Evolutionary conservation across 1,140 invertebrate genomes (phyloP).

Genomic region (Brachionus calyciflorus): DNA sequence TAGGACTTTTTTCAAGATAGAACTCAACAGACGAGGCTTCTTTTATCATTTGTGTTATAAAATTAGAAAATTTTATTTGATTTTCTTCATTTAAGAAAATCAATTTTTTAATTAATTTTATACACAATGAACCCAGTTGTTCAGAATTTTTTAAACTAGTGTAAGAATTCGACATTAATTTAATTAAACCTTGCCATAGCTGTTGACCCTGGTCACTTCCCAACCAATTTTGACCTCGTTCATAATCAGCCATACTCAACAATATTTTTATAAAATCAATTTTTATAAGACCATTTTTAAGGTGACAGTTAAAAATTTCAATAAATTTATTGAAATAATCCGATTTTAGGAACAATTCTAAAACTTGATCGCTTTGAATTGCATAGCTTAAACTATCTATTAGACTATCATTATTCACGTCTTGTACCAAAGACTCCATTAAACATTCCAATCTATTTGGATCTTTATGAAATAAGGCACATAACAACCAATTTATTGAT

Average conservation of each 20-base stretch:
- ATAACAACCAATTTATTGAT: constrained; percentile 27
- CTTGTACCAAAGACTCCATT: not conserved
- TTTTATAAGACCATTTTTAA: not conserved
- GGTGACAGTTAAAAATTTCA: not conserved
- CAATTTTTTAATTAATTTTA: constrained; percentile 9
- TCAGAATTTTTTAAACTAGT: not conserved
- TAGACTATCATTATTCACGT: not conserved
- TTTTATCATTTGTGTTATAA: constrained; percentile 33
- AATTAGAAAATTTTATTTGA: constrained; percentile 4
- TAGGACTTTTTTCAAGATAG: constrained; percentile 47
- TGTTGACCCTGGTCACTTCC: not conserved
- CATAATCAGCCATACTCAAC: constrained; percentile 23
- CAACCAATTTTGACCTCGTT: constrained; percentile 25
- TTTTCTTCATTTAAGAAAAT: constrained; percentile 63
- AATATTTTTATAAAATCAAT: not conserved
- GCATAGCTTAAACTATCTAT: constrained; percentile 5
- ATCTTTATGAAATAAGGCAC: not conserved
- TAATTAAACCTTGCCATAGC: not conserved
- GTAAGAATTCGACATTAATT: not conserved
- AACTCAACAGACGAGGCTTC: not conserved
- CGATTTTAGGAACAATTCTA: not conserved
- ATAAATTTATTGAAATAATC: not conserved
- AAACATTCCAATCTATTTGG: not conserved
- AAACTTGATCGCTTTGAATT: constrained; percentile 1
- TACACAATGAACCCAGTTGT: not conserved